phyloP scores from a whole-genome alignment of 1,140 invertebrate genomes.

The Bombus confusus region DNA sequence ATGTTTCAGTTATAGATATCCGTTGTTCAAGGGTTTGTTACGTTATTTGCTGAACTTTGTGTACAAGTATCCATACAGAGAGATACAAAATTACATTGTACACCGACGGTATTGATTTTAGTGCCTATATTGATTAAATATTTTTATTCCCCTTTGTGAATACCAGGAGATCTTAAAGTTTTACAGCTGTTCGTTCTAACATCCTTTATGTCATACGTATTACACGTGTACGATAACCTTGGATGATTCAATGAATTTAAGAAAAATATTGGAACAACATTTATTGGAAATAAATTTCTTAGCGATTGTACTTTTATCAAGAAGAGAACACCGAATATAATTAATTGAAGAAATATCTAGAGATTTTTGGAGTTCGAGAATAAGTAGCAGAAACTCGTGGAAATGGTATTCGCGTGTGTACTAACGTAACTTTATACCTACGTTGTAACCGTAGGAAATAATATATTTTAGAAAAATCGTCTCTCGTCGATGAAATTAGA shows the following conservation, averaged over 20 bases:
- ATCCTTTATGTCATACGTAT: background rate
- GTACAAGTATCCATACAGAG: background rate
- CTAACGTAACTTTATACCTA: background rate
- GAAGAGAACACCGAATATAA: background rate
- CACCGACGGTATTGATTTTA: slow-evolving; percentile 1
- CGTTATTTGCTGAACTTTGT: background rate
- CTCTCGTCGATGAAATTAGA: background rate
- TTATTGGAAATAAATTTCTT: background rate
- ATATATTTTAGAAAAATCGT: background rate
- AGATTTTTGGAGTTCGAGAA: background rate
- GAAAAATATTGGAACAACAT: background rate
- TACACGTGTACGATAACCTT: background rate
- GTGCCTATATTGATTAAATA: background rate
- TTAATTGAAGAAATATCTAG: background rate
- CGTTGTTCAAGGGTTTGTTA: background rate
- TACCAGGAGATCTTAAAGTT: background rate
- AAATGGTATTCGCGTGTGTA: background rate
- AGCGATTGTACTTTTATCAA: background rate
- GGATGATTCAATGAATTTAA: background rate
- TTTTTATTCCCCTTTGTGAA: background rate
- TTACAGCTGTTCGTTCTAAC: background rate
- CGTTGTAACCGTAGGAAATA: background rate
- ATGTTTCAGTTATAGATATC: no score
- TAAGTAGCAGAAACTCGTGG: background rate
- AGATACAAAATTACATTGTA: background rate